Percentiles rank a stretch among this genome's conserved stretches.
Conservation (phyloP, 37 sponge, comb jelly and placozoan genomes). For the Oopsacas minuta region DNA sequence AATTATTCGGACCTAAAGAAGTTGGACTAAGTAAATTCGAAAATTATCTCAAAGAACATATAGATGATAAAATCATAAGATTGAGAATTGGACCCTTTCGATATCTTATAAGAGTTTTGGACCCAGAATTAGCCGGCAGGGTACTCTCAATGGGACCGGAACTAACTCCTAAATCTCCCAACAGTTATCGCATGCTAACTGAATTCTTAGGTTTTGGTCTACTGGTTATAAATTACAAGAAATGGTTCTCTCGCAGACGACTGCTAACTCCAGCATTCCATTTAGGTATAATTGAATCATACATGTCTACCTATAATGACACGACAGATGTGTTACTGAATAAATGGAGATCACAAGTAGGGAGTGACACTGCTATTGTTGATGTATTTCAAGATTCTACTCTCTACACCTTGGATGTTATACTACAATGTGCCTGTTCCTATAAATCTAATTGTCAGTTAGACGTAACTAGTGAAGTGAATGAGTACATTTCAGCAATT, state of each 20-base stretch:
- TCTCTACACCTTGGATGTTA: conserved; percentile 11
- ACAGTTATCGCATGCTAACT: background rate
- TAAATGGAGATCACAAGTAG: background rate
- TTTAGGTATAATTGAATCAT: conserved; percentile 47
- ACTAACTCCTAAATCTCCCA: background rate
- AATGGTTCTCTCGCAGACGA: conserved; percentile 56
- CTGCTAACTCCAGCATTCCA: conserved; percentile 79
- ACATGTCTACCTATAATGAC: conserved; percentile 50
- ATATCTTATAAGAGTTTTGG: background rate
- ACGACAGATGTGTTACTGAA: conserved; percentile 29
- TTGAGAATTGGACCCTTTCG: background rate
- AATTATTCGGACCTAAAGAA: background rate
- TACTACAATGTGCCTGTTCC: background rate
- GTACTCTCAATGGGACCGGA: background rate
- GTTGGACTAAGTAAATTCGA: background rate
- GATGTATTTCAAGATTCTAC: background rate
- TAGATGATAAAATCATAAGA: background rate
- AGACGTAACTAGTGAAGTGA: background rate
- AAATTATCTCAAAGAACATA: background rate
- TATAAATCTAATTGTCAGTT: conserved; percentile 2
- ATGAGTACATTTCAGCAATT: background rate
- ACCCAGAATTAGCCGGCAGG: background rate
- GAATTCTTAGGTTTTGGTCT: conserved; percentile 45
- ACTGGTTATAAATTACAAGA: conserved; percentile 44
- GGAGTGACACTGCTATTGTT: background rate